Conservation (phyloP, 64 coral and sea anemone genomes). For the Trachythela sp. region DNA sequence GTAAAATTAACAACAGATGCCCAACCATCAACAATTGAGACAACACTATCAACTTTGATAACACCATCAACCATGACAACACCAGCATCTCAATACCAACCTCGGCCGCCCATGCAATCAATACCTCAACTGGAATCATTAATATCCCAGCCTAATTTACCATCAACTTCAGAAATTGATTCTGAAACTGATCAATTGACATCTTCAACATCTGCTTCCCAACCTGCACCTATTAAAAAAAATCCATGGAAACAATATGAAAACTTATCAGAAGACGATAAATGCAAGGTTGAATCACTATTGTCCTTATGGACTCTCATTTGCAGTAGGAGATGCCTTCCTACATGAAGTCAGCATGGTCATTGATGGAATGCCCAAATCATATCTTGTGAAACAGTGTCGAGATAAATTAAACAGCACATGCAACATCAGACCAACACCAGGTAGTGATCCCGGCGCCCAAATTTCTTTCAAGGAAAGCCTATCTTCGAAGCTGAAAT, state of each 20-base stretch:
- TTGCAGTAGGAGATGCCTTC: constrained; percentile 20
- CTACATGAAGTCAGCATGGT: constrained; percentile 9
- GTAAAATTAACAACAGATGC: too few species aligned
- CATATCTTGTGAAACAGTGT: constrained; percentile 36
- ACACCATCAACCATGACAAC: too few species aligned
- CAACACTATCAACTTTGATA: background rate
- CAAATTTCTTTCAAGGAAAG: constrained; percentile 14
- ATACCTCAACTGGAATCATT: too few species aligned
- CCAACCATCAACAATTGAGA: too few species aligned
- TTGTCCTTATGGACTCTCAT: constrained; percentile 27
- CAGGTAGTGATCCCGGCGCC: background rate
- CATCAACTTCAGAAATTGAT: too few species aligned
- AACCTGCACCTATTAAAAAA: background rate
- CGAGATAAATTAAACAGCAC: constrained; percentile 31
- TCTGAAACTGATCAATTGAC: too few species aligned
- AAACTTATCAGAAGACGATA: constrained; percentile 17
- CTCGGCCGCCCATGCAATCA: too few species aligned
- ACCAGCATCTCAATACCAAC: too few species aligned
- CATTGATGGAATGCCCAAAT: background rate
- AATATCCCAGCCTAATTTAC: too few species aligned
- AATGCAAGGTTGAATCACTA: background rate
- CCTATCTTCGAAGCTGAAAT: background rate
- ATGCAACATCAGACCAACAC: background rate
- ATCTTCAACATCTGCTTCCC: too few species aligned
- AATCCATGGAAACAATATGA: constrained; percentile 15